A percentile compares a stretch with the other conserved stretches of the same genome.
These are phyloP conservation scores for Muntiacus muntjak DNA, from an alignment of 2,113 vertebrate genomes.

Conservation along the genomic window DNA sequence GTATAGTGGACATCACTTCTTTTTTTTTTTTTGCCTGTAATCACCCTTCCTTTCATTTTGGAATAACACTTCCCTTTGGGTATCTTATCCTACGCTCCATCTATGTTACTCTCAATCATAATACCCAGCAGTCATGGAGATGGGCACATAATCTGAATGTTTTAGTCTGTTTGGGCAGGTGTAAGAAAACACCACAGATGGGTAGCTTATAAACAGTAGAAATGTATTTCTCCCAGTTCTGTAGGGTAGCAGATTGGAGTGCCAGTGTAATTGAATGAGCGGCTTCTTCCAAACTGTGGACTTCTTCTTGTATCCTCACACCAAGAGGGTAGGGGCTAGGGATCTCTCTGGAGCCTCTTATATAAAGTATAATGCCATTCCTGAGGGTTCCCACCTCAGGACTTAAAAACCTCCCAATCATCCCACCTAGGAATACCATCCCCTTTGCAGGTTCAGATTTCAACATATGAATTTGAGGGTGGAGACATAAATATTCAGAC, in stretches of 20 bases:
- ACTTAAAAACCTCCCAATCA: neutral
- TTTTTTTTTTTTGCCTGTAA: neutral
- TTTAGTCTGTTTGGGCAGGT: neutral
- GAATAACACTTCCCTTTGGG: neutral
- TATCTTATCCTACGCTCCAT: neutral
- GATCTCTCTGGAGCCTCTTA: neutral
- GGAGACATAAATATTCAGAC: neutral
- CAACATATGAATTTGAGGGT: neutral
- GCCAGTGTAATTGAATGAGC: neutral
- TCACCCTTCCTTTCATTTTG: neutral
- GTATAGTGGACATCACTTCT: neutral
- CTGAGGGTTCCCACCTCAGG: neutral
- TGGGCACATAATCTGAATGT: neutral
- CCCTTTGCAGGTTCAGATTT: neutral
- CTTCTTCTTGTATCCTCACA: neutral
- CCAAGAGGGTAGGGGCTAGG: neutral
- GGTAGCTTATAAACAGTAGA: neutral
- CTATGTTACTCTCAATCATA: neutral
- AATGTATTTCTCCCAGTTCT: neutral
- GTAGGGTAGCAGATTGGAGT: neutral
- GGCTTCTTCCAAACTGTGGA: neutral
- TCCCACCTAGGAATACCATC: neutral
- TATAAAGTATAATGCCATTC: neutral
- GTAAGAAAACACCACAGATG: neutral
- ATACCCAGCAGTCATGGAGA: neutral